A percentile compares a stretch with the other conserved stretches of the same genome.
Evolutionary conservation across 2,113 vertebrate species (phyloP).

Genomic region (Etheostoma cragini): DNA sequence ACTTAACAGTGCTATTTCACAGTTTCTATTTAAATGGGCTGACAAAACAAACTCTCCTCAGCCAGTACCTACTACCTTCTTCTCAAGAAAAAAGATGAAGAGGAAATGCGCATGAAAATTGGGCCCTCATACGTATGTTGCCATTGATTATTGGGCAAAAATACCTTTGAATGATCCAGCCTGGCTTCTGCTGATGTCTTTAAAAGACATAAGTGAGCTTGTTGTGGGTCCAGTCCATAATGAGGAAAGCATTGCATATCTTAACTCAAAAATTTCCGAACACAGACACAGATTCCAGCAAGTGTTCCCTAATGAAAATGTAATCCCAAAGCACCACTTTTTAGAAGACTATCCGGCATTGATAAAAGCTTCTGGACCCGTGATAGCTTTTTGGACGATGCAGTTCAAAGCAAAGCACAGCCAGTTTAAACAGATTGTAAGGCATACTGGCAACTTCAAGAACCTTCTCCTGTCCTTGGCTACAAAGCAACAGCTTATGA

Average conservation of each 20-base stretch:
- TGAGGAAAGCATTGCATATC: not conserved
- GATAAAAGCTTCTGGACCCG: not conserved
- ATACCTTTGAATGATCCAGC: too few species aligned
- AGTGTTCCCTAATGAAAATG: not conserved
- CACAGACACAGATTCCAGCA: not conserved
- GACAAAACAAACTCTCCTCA: too few species aligned
- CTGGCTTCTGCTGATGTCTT: too few species aligned
- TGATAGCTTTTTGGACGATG: not conserved
- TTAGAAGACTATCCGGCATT: not conserved
- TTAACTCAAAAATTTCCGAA: not conserved
- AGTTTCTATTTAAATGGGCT: too few species aligned
- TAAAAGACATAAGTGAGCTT: too few species aligned
- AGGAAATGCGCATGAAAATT: too few species aligned
- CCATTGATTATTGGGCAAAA: too few species aligned
- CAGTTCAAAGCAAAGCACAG: not conserved
- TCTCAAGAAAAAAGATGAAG: too few species aligned
- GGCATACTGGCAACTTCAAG: slow-evolving; percentile 8
- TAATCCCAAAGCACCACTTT: slow-evolving; percentile 4
- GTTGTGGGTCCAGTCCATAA: too few species aligned
- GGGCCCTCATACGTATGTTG: too few species aligned
- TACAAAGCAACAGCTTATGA: not conserved
- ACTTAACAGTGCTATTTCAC: too few species aligned
- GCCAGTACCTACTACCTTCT: too few species aligned
- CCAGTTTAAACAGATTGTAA: not conserved
- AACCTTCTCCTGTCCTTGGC: not conserved